phyloP scores from a whole-genome alignment of 2,888 invertebrate genomes.

The Steromphala cineraria region DNA sequence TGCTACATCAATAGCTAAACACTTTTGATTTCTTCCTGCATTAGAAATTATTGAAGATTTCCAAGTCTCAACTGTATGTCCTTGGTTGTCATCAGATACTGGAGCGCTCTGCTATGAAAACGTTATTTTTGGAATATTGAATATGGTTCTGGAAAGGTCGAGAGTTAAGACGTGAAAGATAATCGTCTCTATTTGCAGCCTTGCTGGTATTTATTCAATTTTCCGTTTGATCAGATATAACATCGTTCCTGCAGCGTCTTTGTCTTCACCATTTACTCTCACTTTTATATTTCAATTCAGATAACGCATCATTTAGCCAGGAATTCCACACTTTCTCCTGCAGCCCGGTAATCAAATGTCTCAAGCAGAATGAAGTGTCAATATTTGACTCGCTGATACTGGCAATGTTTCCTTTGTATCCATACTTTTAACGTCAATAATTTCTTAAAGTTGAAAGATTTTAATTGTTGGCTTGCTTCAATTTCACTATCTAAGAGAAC shows the following conservation, averaged over 20 bases:
- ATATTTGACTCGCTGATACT: no score
- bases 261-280: background rate
- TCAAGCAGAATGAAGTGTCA: no score
- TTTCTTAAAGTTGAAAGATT: no score
- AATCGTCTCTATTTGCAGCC: background rate
- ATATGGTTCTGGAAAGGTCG: background rate
- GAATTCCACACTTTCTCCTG: no score
- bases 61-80: background rate
- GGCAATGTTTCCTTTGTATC: no score
- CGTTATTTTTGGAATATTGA: background rate
- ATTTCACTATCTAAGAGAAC: no score
- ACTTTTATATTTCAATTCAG: background rate
- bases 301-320: background rate
- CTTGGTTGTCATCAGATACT: background rate
- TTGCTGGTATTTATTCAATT: slow-evolving; percentile 5
- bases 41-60: background rate
- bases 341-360: no score
- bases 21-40: background rate
- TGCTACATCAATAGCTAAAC: no score
- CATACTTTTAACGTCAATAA: no score
- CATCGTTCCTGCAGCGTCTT: background rate
- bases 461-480: no score
- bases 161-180: background rate
- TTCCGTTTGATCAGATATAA: background rate
- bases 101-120: background rate